Base-by-base conservation (phyloP, 2,797 vertebrate genomes). In the Anguilla obscura region DNA sequence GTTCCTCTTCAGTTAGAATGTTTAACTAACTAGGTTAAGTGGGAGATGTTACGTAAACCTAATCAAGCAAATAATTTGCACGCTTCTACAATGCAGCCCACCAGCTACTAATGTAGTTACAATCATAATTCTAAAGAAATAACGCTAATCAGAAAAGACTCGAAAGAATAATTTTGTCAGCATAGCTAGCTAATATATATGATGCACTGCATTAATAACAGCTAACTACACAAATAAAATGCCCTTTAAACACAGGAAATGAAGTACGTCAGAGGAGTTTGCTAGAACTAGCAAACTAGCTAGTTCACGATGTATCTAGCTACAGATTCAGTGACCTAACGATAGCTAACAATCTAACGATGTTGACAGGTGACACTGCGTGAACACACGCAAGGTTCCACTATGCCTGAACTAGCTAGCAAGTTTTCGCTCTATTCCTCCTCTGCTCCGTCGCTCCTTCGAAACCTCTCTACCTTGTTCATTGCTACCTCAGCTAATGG, bases 401-500 rank as follows among this genome's bases (percentile, higher is more conserved):
- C 33, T 40, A 5, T 45, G 74, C 74, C 74, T 45, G 69, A 79
- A 45, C 74, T 79, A 18, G 36, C 74, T 45, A 79, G 36, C 74
- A 79, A 79, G 74, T 79, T 76, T 33, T 45, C 36, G 33, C 58
- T 18, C 63, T 86, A 71, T 36, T 56, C 40, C 33, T 66, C 36
- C 24, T 27, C 48, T 12, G 85, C 60, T 69, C 85, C 36, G 63
- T n/a, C 85, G 48, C 36, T 69, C 58, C 85, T 86, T 36, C 85
- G 85, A 71, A 45, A 86, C 85, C 85, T 12, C 58, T 69, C 85
- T 50, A 63, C 18, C 85, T 71, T 86, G 71, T 48, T 86, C 85
- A 86, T 86, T 36, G 85, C 24, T 21, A 86, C 7, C 21, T 71
- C 63, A 36, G 56, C 24, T 6, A 24, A 40, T 45, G 85, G 10